Conservation (phyloP, 2,888 invertebrate genomes). For the Thereva nobilitata region DNA sequence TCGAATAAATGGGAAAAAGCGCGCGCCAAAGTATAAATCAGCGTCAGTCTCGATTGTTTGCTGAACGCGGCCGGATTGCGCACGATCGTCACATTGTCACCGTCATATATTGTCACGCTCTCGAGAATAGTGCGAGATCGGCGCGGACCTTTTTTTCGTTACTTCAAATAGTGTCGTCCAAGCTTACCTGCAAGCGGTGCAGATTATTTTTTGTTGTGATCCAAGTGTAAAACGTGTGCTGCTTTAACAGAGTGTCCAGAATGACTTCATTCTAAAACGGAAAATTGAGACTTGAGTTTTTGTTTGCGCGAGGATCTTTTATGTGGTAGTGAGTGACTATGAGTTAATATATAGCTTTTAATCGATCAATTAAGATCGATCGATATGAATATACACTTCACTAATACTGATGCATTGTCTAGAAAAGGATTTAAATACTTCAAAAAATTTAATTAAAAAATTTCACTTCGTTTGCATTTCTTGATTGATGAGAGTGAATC, state of each 20-base stretch:
- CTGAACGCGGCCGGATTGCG: conserved; percentile 52
- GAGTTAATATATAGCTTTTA: no score
- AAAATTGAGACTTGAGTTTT: no score
- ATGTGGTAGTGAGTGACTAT: no score
- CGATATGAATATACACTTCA: no score
- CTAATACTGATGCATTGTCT: no score
- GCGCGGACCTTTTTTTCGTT: no score
- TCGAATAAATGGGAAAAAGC: conserved; percentile 37
- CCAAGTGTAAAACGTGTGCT: not conserved
- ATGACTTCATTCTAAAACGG: conserved; percentile 14
- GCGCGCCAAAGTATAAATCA: conserved; percentile 38
- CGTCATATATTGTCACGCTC: conserved; percentile 17
- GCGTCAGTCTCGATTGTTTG: conserved; percentile 55
- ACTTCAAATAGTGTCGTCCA: conserved; percentile 5
- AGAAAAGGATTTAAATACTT: no score
- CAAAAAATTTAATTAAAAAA: no score
- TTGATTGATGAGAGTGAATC: no score
- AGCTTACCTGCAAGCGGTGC: conserved; percentile 1
- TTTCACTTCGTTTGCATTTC: no score
- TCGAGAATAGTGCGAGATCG: not conserved
- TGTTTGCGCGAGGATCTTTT: no score
- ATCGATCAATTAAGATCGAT: no score
- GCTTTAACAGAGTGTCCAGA: conserved; percentile 11
- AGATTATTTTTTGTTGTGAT: not conserved
- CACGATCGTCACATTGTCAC: conserved; percentile 7